Percentiles rank a stretch among this genome's conserved stretches.
phyloP scores from a whole-genome alignment of 1,140 invertebrate species.

The Polyergus mexicanus region DNA sequence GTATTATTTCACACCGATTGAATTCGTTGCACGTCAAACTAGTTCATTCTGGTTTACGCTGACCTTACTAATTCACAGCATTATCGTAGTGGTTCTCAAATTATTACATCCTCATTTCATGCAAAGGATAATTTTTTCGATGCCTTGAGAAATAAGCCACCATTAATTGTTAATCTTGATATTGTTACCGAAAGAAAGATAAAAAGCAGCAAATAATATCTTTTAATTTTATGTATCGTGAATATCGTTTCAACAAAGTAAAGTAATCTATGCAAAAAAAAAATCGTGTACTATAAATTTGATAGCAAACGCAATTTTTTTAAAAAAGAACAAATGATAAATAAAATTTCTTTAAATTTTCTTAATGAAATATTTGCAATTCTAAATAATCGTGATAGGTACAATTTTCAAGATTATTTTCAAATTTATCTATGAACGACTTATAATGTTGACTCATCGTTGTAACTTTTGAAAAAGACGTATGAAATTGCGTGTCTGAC shows the following conservation, averaged over 20 bases:
- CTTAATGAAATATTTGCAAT: neutral
- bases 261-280: neutral
- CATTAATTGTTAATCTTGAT: constrained; percentile 27
- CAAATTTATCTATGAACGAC: neutral
- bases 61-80: constrained; percentile 69
- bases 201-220: neutral
- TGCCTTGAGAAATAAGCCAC: neutral
- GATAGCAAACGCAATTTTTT: neutral
- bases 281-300: neutral
- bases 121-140: neutral
- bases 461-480: neutral
- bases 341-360: constrained; percentile 3
- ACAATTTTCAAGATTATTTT: constrained; percentile 23
- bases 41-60: constrained; percentile 72
- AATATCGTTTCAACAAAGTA: constrained; percentile 7
- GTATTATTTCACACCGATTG: constrained; percentile 33
- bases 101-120: constrained; percentile 8
- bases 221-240: neutral
- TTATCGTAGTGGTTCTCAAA: constrained; percentile 74
- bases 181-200: neutral
- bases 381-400: neutral
- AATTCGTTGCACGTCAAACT: constrained; percentile 67
- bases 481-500: neutral
- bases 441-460: neutral
- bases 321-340: neutral